A percentile compares a stretch with the other conserved stretches of the same genome.
phyloP scores from a whole-genome alignment of 2,888 invertebrate genomes.

The Belgica antarctica region DNA sequence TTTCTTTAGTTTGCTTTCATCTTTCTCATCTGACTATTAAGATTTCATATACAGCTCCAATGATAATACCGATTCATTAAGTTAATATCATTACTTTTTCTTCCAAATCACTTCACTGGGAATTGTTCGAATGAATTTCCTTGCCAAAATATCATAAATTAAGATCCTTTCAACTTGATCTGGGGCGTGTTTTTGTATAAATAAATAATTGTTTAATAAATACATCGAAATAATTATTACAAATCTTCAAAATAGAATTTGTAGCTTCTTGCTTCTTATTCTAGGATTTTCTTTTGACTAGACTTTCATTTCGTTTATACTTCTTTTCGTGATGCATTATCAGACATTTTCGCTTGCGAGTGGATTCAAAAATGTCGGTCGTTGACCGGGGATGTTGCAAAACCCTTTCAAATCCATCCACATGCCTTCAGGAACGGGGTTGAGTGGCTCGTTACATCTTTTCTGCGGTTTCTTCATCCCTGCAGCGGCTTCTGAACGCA shows the following conservation, averaged over 20 bases:
- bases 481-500: not conserved
- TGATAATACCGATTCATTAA: constrained; percentile 36
- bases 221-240: constrained; percentile 30
- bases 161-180: not conserved
- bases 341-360: not conserved
- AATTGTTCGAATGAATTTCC: constrained; percentile 28
- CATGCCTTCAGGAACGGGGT: not conserved
- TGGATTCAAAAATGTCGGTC: not conserved
- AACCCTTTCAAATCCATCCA: not conserved
- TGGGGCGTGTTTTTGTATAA: constrained; percentile 1
- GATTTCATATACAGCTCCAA: constrained; percentile 18
- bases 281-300: constrained; percentile 44
- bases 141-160: constrained; percentile 8
- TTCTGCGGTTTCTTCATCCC: not conserved
- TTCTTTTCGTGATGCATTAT: not conserved
- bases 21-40: constrained; percentile 19
- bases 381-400: not conserved
- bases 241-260: constrained; percentile 13
- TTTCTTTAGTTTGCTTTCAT: constrained; percentile 42
- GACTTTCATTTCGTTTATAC: constrained; percentile 32
- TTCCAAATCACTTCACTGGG: constrained; percentile 23
- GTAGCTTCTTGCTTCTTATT: constrained; percentile 24
- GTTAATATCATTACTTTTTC: constrained; percentile 37
- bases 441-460: not conserved
- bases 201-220: constrained; percentile 42